Conservation (phyloP, 2,888 invertebrate species). For the Latrodectus hesperus region DNA sequence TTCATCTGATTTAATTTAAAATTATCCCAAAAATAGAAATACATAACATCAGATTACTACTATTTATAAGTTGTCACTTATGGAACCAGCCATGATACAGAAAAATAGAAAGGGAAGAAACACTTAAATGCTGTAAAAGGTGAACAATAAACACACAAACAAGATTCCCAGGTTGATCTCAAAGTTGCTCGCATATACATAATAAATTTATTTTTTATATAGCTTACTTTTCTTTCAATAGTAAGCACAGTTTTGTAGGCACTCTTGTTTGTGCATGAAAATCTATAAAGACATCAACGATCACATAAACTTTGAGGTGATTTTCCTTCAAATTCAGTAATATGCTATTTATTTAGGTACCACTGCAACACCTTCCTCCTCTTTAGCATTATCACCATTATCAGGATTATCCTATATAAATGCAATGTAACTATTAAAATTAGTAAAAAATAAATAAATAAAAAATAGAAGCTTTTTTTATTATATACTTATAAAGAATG, state of each 20-base stretch:
- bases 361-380: conserved; percentile 63
- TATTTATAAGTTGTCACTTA: background rate
- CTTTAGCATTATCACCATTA: conserved; percentile 61
- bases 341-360: conserved; percentile 74
- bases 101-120: background rate
- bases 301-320: conserved; percentile 10
- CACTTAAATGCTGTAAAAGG: background rate
- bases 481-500: too few species aligned
- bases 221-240: conserved; percentile 14
- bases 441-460: too few species aligned
- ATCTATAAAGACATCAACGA: background rate
- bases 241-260: conserved; percentile 62
- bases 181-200: background rate
- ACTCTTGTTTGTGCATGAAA: conserved; percentile 63
- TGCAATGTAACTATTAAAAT: background rate
- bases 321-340: background rate
- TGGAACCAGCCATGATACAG: conserved; percentile 9
- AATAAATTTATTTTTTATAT: background rate
- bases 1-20: too few species aligned
- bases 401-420: conserved; percentile 55
- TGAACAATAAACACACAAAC: background rate
- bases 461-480: too few species aligned
- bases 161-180: too few species aligned
- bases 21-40: too few species aligned
- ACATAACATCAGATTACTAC: too few species aligned